These are phyloP conservation scores for Perizoma flavofasciatum DNA, from an alignment of 2,888 invertebrate genomes.

Conservation along the genomic window DNA sequence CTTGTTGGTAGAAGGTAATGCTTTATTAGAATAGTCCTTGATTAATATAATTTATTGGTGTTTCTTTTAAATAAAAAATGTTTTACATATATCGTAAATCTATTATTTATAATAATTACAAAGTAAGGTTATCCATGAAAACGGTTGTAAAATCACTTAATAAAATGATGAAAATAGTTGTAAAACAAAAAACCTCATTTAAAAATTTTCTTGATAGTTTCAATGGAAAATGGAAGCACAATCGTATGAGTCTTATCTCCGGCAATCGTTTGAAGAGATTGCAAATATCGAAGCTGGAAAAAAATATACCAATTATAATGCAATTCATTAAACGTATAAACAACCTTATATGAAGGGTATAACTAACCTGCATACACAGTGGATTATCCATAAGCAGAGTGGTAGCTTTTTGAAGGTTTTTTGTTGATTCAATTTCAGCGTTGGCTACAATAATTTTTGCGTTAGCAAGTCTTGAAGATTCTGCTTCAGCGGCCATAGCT, in stretches of 20 bases:
- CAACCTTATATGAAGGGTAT: not conserved
- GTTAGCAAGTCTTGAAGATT: slow-evolving; percentile 83
- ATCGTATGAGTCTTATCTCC: slow-evolving; percentile 96
- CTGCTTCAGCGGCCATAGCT: slow-evolving; percentile 87
- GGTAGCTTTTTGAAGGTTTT: slow-evolving; percentile 85
- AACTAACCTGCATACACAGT: slow-evolving; percentile 64
- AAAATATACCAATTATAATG: not conserved
- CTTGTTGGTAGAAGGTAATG: slow-evolving; percentile 14
- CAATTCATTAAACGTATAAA: not conserved
- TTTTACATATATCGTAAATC: slow-evolving; percentile 1
- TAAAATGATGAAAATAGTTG: too few relatives aligned
- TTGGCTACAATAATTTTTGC: slow-evolving; percentile 87
- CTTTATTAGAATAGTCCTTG: slow-evolving; percentile 14
- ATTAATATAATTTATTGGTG: slow-evolving; percentile 34
- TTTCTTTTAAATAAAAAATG: slow-evolving; percentile 14
- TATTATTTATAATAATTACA: slow-evolving; percentile 1
- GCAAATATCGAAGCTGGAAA: slow-evolving; percentile 88
- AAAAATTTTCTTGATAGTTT: slow-evolving; percentile 76
- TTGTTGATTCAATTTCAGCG: slow-evolving; percentile 85
- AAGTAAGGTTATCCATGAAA: slow-evolving; percentile 1
- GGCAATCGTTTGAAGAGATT: slow-evolving; percentile 93
- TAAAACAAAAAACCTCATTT: slow-evolving; percentile 13
- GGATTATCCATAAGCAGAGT: slow-evolving; percentile 84
- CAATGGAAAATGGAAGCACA: slow-evolving; percentile 93
- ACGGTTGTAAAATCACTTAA: not conserved